A percentile compares a stretch with the other conserved stretches of the same genome.
Evolutionary conservation across 1,140 invertebrate genomes (phyloP).

Genomic region (Teleopsis dalmanni): DNA sequence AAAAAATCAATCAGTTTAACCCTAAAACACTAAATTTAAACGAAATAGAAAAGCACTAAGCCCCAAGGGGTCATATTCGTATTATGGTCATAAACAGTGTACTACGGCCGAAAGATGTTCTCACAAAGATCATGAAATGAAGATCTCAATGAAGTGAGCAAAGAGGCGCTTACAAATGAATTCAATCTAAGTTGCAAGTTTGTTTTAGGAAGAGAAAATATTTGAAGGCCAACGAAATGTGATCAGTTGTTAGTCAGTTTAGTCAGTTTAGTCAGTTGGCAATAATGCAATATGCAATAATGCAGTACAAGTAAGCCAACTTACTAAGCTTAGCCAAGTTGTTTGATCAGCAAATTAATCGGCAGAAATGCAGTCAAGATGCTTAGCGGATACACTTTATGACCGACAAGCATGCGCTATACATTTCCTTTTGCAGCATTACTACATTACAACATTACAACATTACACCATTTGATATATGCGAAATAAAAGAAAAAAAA

Average conservation of each 20-base stretch:
- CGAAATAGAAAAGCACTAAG: not conserved
- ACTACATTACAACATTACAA: too few relatives aligned
- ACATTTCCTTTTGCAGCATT: too few relatives aligned
- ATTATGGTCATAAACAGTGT: not conserved
- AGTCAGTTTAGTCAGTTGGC: not conserved
- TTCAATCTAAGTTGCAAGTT: slow-evolving; percentile 44
- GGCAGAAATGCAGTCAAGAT: slow-evolving; percentile 1
- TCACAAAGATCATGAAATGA: slow-evolving; percentile 42
- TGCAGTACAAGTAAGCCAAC: not conserved
- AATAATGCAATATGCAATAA: not conserved
- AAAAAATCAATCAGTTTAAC: slow-evolving; percentile 9
- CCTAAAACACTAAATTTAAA: not conserved
- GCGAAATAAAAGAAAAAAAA: too few relatives aligned
- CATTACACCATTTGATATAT: too few relatives aligned
- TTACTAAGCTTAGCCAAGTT: slow-evolving; percentile 2
- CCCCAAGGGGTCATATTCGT: not conserved
- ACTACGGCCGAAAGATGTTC: slow-evolving; percentile 28
- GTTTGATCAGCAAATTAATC: slow-evolving; percentile 10
- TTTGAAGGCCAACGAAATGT: not conserved
- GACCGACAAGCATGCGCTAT: too few relatives aligned
- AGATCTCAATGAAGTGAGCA: slow-evolving; percentile 31
- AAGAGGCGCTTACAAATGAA: slow-evolving; percentile 35
- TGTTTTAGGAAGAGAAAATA: slow-evolving; percentile 21
- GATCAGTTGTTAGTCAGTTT: not conserved
- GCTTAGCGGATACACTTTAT: slow-evolving; percentile 5